phyloP scores from a whole-genome alignment of 2,113 vertebrate genomes.

The Atractosteus spatula region DNA sequence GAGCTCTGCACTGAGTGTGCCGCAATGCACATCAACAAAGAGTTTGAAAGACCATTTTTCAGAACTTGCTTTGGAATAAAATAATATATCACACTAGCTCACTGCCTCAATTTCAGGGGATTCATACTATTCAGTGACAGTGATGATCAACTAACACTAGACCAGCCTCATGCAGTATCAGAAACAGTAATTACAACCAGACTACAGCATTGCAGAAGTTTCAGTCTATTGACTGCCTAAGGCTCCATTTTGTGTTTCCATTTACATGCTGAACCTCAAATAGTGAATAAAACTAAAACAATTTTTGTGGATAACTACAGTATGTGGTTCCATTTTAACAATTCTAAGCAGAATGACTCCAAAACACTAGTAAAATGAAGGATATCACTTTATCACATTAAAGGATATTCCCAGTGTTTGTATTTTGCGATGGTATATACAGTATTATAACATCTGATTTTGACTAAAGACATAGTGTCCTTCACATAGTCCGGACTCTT shows the following conservation, averaged over 20 bases:
- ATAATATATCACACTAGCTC: constrained; percentile 1
- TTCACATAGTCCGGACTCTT: too few relatives aligned
- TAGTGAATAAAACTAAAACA: too few relatives aligned
- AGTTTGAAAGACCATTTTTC: not conserved
- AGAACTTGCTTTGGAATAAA: not conserved
- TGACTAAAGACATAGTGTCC: too few relatives aligned
- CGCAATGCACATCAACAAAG: not conserved
- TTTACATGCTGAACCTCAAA: too few relatives aligned
- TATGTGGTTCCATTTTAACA: too few relatives aligned
- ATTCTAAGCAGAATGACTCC: too few relatives aligned
- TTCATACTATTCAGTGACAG: not conserved
- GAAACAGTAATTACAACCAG: constrained; percentile 52
- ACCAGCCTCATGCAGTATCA: not conserved
- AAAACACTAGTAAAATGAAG: too few relatives aligned
- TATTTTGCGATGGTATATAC: too few relatives aligned
- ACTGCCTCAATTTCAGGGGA: not conserved
- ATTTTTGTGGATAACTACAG: too few relatives aligned
- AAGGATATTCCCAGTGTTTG: too few relatives aligned
- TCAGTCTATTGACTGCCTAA: constrained; percentile 42
- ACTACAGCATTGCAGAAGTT: constrained; percentile 27
- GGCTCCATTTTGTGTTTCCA: constrained; percentile 6
- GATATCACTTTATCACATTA: too few relatives aligned
- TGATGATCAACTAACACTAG: not conserved
- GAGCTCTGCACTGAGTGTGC: not conserved
- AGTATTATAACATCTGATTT: too few relatives aligned